phyloP scores from a whole-genome alignment of 2,888 invertebrate genomes.

The Volucella bombylans region DNA sequence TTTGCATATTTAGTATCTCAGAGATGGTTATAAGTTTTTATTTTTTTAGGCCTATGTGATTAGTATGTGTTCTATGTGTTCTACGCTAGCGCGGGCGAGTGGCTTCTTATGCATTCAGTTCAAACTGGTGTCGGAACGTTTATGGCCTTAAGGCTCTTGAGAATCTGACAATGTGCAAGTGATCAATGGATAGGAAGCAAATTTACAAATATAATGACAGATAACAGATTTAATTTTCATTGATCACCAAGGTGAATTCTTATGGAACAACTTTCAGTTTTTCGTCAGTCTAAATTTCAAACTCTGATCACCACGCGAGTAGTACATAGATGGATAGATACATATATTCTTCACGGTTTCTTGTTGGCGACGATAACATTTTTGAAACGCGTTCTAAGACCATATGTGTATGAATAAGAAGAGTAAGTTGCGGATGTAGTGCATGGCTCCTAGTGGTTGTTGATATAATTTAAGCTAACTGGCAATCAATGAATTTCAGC shows the following conservation, averaged over 20 bases:
- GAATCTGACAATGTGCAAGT: background rate
- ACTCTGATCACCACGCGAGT: background rate
- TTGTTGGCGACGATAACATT: background rate
- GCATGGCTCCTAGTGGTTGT: background rate
- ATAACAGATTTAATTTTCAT: constrained; percentile 39
- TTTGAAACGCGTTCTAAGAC: background rate
- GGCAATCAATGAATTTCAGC: too few species aligned
- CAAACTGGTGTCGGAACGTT: constrained; percentile 19
- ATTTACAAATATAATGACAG: constrained; percentile 20
- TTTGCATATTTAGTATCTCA: constrained; percentile 62
- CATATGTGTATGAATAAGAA: too few species aligned
- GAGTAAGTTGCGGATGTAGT: background rate
- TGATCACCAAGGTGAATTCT: constrained; percentile 57
- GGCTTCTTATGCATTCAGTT: constrained; percentile 13
- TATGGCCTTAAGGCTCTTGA: constrained; percentile 10
- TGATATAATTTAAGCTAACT: too few species aligned
- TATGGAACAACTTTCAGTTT: constrained; percentile 61
- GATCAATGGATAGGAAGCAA: constrained; percentile 50
- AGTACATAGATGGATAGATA: constrained; percentile 27
- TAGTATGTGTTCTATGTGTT: constrained; percentile 46
- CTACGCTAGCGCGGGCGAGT: constrained; percentile 9
- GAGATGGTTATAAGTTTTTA: constrained; percentile 5
- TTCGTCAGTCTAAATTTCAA: constrained; percentile 7
- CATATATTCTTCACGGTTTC: constrained; percentile 15
- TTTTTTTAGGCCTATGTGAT: constrained; percentile 16